These are phyloP conservation scores for Apomyelois bistriatella DNA, from an alignment of 2,888 invertebrate genomes.

Conservation along the genomic window DNA sequence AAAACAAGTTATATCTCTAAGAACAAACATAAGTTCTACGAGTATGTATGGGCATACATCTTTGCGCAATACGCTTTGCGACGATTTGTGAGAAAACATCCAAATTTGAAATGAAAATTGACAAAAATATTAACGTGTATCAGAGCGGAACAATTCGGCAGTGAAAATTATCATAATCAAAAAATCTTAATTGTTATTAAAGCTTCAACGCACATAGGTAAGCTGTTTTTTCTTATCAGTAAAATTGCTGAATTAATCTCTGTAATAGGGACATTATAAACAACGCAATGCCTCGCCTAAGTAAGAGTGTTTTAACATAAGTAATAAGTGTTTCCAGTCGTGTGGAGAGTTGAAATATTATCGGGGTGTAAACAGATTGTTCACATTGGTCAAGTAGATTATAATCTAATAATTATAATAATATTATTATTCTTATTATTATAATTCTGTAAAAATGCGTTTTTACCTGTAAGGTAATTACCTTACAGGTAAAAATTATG, in stretches of 20 bases:
- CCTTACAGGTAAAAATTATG: no score
- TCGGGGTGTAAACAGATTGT: neutral
- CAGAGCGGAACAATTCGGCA: neutral
- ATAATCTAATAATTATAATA: no score
- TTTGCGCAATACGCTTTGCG: neutral
- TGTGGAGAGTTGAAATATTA: constrained; percentile 8
- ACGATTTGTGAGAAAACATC: no score
- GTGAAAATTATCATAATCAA: neutral
- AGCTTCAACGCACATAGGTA: no score
- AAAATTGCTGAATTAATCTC: constrained; percentile 2
- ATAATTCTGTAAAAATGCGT: no score
- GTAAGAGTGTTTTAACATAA: constrained; percentile 5
- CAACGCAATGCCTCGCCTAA: neutral
- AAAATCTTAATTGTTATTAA: neutral
- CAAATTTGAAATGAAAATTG: no score
- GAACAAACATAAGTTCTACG: neutral
- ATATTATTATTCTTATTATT: no score
- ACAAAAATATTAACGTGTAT: no score
- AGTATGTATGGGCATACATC: neutral
- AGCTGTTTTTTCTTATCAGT: neutral
- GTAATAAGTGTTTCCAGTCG: neutral
- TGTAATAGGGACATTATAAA: constrained; percentile 2
- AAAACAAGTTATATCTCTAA: constrained; percentile 10
- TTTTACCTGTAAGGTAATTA: no score
- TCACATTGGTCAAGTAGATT: neutral